Conservation (phyloP, 2,888 invertebrate species). For the Leuctra nigra region DNA sequence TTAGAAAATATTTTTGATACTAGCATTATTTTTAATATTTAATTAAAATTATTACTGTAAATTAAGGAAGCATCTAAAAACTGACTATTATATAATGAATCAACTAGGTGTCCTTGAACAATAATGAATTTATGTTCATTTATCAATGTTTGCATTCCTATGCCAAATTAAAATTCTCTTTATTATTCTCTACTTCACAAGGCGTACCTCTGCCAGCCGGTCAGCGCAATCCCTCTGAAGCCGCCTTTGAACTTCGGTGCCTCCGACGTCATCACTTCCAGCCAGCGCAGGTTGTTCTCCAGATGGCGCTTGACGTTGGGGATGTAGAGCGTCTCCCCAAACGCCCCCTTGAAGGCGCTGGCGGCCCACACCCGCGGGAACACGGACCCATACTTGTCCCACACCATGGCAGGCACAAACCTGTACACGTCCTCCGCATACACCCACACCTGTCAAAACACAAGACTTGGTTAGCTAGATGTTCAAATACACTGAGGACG, state of each 20-base stretch:
- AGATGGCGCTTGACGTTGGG: slow-evolving; percentile 60
- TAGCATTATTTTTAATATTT: no score
- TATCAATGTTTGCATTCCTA: no score
- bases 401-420: slow-evolving; percentile 44
- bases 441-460: slow-evolving; percentile 53
- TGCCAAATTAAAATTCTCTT: no score
- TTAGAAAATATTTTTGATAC: no score
- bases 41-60: no score
- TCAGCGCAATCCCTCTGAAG: slow-evolving; percentile 49
- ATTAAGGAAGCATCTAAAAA: no score
- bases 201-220: slow-evolving; percentile 52
- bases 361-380: slow-evolving; percentile 66
- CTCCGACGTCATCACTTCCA: slow-evolving; percentile 57
- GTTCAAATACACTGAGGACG: no score
- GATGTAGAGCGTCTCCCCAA: slow-evolving; percentile 60
- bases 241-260: slow-evolving; percentile 46
- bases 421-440: slow-evolving; percentile 65
- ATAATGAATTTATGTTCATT: no score
- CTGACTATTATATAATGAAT: no score
- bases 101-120: no score
- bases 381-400: slow-evolving; percentile 60
- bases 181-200: no score
- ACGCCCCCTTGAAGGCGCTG: slow-evolving; percentile 69
- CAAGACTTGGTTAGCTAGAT: not conserved
- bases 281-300: slow-evolving; percentile 64